These are phyloP conservation scores for Tribolium freemani DNA, from an alignment of 2,888 invertebrate genomes.

Conservation along the genomic window DNA sequence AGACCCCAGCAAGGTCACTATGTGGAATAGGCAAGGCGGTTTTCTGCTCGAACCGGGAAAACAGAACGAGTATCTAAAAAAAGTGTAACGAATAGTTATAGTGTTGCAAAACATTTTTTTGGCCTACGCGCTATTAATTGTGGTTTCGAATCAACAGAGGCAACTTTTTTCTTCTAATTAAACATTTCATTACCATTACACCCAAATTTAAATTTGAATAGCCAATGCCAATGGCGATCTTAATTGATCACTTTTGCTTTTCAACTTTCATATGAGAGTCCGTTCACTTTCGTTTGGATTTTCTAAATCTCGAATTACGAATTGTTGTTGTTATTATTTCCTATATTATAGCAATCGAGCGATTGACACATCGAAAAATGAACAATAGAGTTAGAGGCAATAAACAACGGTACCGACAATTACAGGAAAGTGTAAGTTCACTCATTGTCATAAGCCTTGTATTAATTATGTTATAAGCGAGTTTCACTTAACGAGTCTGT, in stretches of 20 bases:
- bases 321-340: neutral
- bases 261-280: constrained; percentile 22
- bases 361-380: constrained; percentile 3
- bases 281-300: constrained; percentile 28
- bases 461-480: constrained; percentile 36
- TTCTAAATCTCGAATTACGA: neutral
- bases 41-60: constrained; percentile 9
- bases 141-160: neutral
- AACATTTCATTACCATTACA: constrained; percentile 23
- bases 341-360: constrained; percentile 9
- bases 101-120: neutral
- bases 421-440: constrained; percentile 35
- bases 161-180: neutral
- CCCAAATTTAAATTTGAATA: constrained; percentile 7
- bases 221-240: constrained; percentile 32
- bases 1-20: constrained; percentile 36
- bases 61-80: neutral
- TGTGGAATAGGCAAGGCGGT: constrained; percentile 8
- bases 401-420: constrained; percentile 10
- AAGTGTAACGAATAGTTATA: neutral
- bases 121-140: neutral
- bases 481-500: constrained; percentile 38
- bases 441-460: constrained; percentile 40
- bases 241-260: constrained; percentile 37
- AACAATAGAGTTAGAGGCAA: neutral